Percentiles rank a stretch among this genome's conserved stretches.
These are phyloP conservation scores for Myiotriccus ornatus DNA, from an alignment of 2,797 vertebrate genomes.

Conservation along the genomic window DNA sequence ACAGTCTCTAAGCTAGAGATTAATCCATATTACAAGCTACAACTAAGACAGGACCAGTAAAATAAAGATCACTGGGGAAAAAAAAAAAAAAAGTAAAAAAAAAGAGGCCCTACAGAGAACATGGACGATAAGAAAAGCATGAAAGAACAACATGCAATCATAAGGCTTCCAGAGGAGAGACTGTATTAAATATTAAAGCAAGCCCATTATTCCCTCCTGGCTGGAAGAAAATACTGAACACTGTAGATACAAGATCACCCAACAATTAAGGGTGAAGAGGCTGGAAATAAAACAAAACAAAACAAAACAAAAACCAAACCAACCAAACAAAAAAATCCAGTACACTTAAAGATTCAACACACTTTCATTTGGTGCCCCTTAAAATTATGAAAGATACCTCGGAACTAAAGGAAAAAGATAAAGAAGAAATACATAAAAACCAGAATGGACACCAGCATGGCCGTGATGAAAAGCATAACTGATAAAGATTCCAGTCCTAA, in stretches of 20 bases:
- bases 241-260: not conserved
- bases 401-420: not conserved
- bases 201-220: not conserved
- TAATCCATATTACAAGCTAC: not conserved
- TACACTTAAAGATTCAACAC: not conserved
- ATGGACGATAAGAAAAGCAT: not conserved
- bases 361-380: not conserved
- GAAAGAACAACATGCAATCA: not conserved
- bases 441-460: not conserved
- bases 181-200: slow-evolving; percentile 20
- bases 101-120: not conserved
- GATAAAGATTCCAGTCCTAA: not conserved
- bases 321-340: not conserved
- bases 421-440: not conserved
- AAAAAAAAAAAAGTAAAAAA: too few relatives aligned
- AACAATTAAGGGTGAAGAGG: not conserved
- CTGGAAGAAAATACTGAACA: not conserved
- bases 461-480: not conserved
- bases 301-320: not conserved
- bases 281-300: not conserved
- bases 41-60: not conserved
- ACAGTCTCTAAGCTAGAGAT: not conserved
- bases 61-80: not conserved
- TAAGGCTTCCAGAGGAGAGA: not conserved
- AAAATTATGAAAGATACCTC: not conserved